Conservation (phyloP, 2,113 vertebrate species). For the Cyanoderma ruficeps region DNA sequence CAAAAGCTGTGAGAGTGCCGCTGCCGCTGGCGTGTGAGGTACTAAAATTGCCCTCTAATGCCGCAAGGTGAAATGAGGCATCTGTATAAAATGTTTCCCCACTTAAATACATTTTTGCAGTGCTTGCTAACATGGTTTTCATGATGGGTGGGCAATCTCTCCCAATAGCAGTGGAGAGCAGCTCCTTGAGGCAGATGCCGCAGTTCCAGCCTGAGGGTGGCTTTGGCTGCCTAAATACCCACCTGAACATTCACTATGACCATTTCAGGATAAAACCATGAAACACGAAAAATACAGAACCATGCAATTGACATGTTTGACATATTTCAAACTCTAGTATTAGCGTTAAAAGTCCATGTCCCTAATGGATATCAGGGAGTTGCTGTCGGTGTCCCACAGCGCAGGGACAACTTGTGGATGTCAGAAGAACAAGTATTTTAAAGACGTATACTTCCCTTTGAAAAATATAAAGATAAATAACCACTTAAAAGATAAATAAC, state of each 20-base stretch:
- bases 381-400: too few species aligned
- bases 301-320: neutral
- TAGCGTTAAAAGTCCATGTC: neutral
- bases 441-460: neutral
- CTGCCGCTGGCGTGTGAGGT: neutral
- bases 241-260: fast-evolving
- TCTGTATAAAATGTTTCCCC: neutral
- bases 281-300: neutral
- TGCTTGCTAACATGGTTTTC: neutral
- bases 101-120: neutral
- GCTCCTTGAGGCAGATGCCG: too few species aligned
- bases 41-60: fast-evolving
- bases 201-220: neutral
- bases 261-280: fast-evolving
- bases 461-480: neutral
- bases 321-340: fast-evolving
- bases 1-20: neutral
- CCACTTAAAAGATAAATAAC: neutral
- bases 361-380: fast-evolving
- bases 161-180: fast-evolving
- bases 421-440: neutral
- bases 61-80: neutral
- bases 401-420: fast-evolving
- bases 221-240: neutral
- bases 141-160: too few species aligned